These are phyloP conservation scores for Tillus elongatus DNA, from an alignment of 2,888 invertebrate species.

Conservation along the genomic window DNA sequence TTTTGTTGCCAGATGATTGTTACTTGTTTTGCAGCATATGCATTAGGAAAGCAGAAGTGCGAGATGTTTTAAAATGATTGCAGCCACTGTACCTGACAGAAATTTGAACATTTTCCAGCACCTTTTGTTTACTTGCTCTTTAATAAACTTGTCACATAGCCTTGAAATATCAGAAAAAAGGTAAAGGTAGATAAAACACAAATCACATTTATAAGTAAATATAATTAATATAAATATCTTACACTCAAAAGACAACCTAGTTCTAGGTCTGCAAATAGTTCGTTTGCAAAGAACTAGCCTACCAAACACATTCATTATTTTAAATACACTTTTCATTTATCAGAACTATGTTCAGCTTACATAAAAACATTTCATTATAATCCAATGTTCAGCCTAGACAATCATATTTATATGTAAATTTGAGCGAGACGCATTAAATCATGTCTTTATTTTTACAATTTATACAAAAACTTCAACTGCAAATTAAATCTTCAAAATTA, in stretches of 20 bases:
- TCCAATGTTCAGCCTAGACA: constrained; percentile 21
- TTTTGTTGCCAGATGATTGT: too few species aligned
- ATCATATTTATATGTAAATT: constrained; percentile 22
- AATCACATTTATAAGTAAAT: constrained; percentile 44
- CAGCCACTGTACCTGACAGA: too few species aligned
- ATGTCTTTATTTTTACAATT: constrained; percentile 32
- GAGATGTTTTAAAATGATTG: too few species aligned
- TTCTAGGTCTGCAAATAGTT: constrained; percentile 36
- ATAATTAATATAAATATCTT: constrained; percentile 46
- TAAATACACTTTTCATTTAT: constrained; percentile 32
- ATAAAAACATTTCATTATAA: constrained; percentile 24
- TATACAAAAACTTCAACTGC: constrained; percentile 26
- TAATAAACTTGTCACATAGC: too few species aligned
- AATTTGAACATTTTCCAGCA: too few species aligned
- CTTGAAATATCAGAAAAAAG: too few species aligned
- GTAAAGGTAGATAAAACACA: too few species aligned
- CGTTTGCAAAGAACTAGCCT: constrained; percentile 39
- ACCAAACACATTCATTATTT: constrained; percentile 40
- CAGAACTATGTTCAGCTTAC: constrained; percentile 37
- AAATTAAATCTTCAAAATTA: constrained; percentile 1
- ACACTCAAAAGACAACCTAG: constrained; percentile 44
- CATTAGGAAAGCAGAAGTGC: too few species aligned
- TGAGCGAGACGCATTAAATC: constrained; percentile 31
- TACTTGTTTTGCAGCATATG: too few species aligned
- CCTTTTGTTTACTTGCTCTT: too few species aligned